Evolutionary conservation across 2,797 vertebrate genomes (phyloP), one percentile per base, ranked within the genome.

Genomic region (Enteromius treurensis): DNA sequence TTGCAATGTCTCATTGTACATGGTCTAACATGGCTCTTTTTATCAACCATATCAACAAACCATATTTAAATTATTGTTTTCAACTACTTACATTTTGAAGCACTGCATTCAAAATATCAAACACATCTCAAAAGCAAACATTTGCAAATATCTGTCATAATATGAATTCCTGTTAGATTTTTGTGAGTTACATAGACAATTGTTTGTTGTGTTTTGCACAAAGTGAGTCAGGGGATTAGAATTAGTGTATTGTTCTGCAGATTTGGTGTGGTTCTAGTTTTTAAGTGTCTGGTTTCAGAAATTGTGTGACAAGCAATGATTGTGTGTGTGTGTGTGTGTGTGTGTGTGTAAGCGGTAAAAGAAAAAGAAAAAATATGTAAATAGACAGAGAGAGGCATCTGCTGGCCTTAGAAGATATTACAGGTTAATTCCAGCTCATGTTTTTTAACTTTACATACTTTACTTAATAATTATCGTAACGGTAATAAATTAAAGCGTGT

Each of bases 331-430:
- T 40, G 5, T 37, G 34, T 37, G 37, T 40, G 6, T 40, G 40
- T 42, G n/a, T n/a, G n/a, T n/a, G 8, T 42, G 40, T 10, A 23
- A 58, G 53, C 21, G 3, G 3, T 4, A 1, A 49, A 49, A 49
- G n/a, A n/a, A n/a, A n/a, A n/a, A n/a, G n/a, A n/a, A n/a, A 51
- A 51, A n/a, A n/a, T 0, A 19, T 53, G 53, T 23, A 58, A 58
- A 23, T 32, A 32, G 60, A 58, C 15, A 21, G 4, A 26, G 32
- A 8, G 83, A 58, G 83, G 29, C 80, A 85, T 67, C 87, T 81
- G 32, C 74, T 85, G 86, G 88, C 81, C 32, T 69, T 69, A 9
- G 1, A 21, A 3, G 8, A 26, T 77, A 85, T 40, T 70, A 62
- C 82, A 86, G 1, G 5, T 37, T 55, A 40, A 23, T 68, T 76